Conservation (phyloP, 2,113 vertebrate species). For the Fulmarus glacialis region DNA sequence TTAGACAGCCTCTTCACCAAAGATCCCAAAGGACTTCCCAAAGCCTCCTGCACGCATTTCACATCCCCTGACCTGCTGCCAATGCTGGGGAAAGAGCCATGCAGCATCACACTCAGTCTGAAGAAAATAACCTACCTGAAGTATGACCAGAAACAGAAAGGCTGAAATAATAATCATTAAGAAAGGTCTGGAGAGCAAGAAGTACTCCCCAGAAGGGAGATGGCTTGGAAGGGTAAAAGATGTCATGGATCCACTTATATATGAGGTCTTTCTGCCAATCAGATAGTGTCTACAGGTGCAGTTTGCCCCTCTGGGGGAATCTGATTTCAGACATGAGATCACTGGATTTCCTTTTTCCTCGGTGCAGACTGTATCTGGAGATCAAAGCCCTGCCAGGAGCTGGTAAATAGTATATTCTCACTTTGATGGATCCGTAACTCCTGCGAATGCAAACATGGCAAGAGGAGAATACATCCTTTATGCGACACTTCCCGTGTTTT, state of each 20-base stretch:
- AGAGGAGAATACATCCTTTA: slow-evolving; percentile 70
- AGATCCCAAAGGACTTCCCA: background rate
- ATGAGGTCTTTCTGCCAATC: slow-evolving; percentile 44
- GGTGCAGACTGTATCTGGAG: slow-evolving; percentile 68
- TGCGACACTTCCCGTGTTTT: slow-evolving; percentile 41
- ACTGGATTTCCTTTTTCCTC: slow-evolving; percentile 76
- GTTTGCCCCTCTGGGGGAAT: slow-evolving; percentile 28
- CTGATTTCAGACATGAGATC: slow-evolving; percentile 61
- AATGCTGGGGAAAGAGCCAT: background rate
- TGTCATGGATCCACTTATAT: slow-evolving; percentile 14
- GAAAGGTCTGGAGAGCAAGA: background rate
- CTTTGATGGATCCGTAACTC: slow-evolving; percentile 59
- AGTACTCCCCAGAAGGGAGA: background rate
- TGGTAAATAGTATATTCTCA: slow-evolving; percentile 71
- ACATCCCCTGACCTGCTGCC: background rate
- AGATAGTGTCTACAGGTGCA: slow-evolving; percentile 37
- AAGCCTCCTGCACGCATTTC: background rate
- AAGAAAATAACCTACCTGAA: background rate
- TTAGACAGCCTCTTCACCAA: background rate
- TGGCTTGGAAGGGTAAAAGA: background rate
- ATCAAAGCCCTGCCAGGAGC: slow-evolving; percentile 76
- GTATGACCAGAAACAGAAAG: background rate
- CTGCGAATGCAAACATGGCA: slow-evolving; percentile 58
- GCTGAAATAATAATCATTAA: background rate
- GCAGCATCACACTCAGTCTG: background rate